phyloP scores from a whole-genome alignment of 1,140 invertebrate species.

The Uloborus diversus region DNA sequence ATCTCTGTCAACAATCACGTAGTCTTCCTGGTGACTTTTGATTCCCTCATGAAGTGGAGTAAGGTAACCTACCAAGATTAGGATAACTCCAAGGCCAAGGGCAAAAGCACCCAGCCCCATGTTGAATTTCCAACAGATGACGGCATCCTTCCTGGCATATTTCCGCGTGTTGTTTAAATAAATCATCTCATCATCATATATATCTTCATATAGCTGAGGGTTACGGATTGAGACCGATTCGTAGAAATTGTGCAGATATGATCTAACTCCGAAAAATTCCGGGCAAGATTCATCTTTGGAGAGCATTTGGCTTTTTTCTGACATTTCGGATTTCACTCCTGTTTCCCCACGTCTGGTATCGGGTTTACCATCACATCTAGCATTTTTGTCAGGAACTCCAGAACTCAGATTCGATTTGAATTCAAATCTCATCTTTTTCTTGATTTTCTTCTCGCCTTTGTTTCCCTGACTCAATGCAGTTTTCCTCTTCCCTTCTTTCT shows the following conservation, averaged over 20 bases:
- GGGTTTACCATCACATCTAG: not conserved
- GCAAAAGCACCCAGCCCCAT: conserved; percentile 64
- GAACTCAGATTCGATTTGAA: not conserved
- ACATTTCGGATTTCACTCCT: not conserved
- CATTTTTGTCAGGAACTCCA: not conserved
- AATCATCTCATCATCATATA: not conserved
- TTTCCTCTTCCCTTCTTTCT: not conserved
- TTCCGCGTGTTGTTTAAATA: not conserved
- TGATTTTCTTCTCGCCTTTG: not conserved
- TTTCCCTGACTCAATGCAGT: not conserved
- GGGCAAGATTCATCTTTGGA: conserved; percentile 1
- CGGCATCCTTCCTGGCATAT: too few relatives aligned
- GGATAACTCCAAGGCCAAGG: conserved; percentile 67
- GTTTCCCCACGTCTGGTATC: not conserved
- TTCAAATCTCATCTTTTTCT: not conserved
- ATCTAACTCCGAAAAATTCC: conserved; percentile 57
- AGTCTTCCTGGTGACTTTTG: conserved; percentile 64
- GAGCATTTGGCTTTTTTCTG: not conserved
- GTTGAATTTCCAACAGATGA: not conserved
- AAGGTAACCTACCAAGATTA: conserved; percentile 69
- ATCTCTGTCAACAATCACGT: conserved; percentile 67
- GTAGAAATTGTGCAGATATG: conserved; percentile 58
- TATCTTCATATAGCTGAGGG: conserved; percentile 44
- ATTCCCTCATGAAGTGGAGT: conserved; percentile 66
- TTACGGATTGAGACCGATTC: conserved; percentile 36